Evolutionary conservation across 2,113 vertebrate species (phyloP).

Genomic region (Parotia lawesii): DNA sequence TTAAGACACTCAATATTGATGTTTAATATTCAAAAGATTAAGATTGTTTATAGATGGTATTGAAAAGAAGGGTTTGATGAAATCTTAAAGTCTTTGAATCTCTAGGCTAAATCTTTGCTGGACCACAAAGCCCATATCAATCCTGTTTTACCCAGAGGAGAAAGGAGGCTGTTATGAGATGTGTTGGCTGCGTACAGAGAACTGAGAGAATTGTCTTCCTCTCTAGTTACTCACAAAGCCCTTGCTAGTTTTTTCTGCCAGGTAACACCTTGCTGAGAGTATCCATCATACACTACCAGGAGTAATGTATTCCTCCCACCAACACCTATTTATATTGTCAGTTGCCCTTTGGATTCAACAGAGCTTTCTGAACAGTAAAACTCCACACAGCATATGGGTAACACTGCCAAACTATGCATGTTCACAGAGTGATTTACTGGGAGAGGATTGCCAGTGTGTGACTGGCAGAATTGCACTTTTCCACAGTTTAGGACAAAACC

Average conservation of each 20-base stretch:
- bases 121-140: not conserved
- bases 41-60: not conserved
- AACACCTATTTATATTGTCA: not conserved
- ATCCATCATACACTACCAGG: not conserved
- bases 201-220: not conserved
- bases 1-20: not conserved
- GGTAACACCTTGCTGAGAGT: constrained; percentile 1
- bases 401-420: not conserved
- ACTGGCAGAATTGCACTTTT: not conserved
- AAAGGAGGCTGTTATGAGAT: not conserved
- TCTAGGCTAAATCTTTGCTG: not conserved
- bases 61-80: not conserved
- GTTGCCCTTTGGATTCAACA: not conserved
- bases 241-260: not conserved
- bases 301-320: constrained; percentile 13
- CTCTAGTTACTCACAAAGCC: not conserved
- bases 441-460: not conserved
- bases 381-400: not conserved
- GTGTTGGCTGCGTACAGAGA: not conserved
- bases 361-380: not conserved
- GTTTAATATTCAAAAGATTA: not conserved
- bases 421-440: not conserved
- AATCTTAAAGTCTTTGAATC: not conserved
- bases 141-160: not conserved
- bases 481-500: not conserved